phyloP scores from a whole-genome alignment of 2,888 invertebrate genomes.

The Drosophila putrida region DNA sequence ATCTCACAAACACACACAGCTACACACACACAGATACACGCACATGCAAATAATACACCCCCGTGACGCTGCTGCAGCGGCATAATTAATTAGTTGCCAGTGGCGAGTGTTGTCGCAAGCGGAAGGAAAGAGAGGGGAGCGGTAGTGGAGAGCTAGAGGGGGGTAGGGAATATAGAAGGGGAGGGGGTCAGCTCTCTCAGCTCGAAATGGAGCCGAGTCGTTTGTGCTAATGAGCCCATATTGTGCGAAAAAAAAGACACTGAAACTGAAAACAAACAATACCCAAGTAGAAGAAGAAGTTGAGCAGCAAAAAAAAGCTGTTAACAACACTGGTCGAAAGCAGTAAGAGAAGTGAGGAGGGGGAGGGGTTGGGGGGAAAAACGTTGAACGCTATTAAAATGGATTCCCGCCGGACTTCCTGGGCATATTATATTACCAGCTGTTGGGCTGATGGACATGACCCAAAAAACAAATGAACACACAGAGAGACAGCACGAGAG shows the following conservation, averaged over 20 bases:
- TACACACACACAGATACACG: slow-evolving; percentile 15
- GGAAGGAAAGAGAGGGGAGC: neutral
- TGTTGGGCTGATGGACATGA: slow-evolving; percentile 76
- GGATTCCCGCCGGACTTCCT: slow-evolving; percentile 82
- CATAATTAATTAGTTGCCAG: slow-evolving; percentile 79
- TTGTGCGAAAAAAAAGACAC: slow-evolving; percentile 66
- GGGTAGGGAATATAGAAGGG: slow-evolving; percentile 11
- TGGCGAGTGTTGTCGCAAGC: slow-evolving; percentile 24
- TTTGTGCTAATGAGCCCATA: slow-evolving; percentile 79
- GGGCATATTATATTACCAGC: slow-evolving; percentile 75
- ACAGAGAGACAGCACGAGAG: too few relatives aligned
- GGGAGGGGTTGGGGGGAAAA: slow-evolving; percentile 21
- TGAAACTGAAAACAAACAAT: slow-evolving; percentile 51
- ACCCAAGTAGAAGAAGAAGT: slow-evolving; percentile 6
- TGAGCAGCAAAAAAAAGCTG: slow-evolving; percentile 36
- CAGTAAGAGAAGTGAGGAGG: neutral
- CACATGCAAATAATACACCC: slow-evolving; percentile 74
- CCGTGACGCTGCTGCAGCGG: slow-evolving; percentile 79
- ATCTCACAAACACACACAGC: slow-evolving; percentile 39
- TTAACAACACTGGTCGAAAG: slow-evolving; percentile 56
- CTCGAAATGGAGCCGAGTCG: slow-evolving; percentile 41
- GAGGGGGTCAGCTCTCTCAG: neutral
- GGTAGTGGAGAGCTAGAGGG: neutral
- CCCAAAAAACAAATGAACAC: slow-evolving; percentile 59
- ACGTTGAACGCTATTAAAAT: slow-evolving; percentile 73